Conservation (phyloP, 2,797 vertebrate species). For the Lagodon rhomboides region DNA sequence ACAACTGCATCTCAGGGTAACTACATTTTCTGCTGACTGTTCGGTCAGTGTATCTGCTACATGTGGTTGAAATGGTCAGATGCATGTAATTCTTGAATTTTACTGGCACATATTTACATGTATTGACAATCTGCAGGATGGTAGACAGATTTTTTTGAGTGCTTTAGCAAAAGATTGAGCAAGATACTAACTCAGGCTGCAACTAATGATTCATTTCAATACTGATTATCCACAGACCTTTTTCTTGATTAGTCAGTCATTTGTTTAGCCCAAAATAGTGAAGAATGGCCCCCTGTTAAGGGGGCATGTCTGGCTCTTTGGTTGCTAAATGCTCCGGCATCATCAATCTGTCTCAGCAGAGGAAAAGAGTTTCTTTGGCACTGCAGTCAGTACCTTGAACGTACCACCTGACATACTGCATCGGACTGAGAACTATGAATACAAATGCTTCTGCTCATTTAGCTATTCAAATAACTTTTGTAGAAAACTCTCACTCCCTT, state of each 20-base stretch:
- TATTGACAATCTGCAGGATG: neutral
- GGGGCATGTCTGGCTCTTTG: too few relatives aligned
- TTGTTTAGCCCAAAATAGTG: too few relatives aligned
- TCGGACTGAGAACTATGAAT: constrained; percentile 14
- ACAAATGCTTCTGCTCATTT: constrained; percentile 18
- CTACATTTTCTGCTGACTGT: neutral
- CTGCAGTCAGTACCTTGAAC: constrained; percentile 26
- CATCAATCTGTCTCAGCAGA: constrained; percentile 28
- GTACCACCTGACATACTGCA: constrained; percentile 1
- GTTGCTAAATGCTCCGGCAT: neutral
- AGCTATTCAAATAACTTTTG: constrained; percentile 6
- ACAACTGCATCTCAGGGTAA: neutral
- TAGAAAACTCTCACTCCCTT: constrained; percentile 12
- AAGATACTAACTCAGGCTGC: too few relatives aligned
- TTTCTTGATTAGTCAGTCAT: too few relatives aligned
- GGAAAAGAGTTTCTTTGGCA: constrained; percentile 10
- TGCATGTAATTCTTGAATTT: neutral
- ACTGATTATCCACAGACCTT: too few relatives aligned
- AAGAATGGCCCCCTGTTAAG: too few relatives aligned
- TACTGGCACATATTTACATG: neutral
- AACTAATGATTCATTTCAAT: too few relatives aligned
- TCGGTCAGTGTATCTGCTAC: neutral
- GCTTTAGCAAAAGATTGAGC: too few relatives aligned
- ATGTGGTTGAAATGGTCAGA: neutral
- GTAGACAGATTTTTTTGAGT: too few relatives aligned